phyloP scores from a whole-genome alignment of 1,140 invertebrate genomes.

The Eriosoma lanigerum region DNA sequence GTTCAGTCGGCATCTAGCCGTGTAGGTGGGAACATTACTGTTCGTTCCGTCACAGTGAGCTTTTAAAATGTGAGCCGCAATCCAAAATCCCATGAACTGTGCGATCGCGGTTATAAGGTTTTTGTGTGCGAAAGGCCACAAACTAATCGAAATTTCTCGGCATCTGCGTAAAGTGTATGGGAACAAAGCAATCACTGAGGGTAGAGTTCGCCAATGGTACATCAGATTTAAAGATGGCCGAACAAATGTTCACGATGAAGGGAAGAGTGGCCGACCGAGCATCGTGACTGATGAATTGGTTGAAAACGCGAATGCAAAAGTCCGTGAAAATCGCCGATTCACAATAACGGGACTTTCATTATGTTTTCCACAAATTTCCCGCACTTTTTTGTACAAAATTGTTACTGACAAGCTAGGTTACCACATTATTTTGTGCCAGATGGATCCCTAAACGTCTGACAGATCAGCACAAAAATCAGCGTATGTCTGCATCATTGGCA shows the following conservation, averaged over 20 bases:
- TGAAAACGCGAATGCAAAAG: not conserved
- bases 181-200: not conserved
- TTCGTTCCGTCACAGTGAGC: no score
- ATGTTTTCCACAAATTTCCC: conserved; percentile 1
- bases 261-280: not conserved
- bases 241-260: conserved; percentile 6
- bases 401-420: not conserved
- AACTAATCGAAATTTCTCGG: conserved; percentile 8
- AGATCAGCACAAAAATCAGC: not conserved
- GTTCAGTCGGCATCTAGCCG: no score
- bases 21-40: no score
- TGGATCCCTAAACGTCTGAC: not conserved
- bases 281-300: conserved; percentile 30
- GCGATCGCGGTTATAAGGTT: conserved; percentile 14
- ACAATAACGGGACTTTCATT: not conserved
- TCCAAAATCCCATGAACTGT: not conserved
- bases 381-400: not conserved
- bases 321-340: not conserved
- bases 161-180: conserved; percentile 15
- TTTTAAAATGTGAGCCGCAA: not conserved
- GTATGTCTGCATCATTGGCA: not conserved
- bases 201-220: not conserved
- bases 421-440: not conserved
- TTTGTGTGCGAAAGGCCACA: not conserved
- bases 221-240: conserved; percentile 19